These are phyloP conservation scores for Echinops telfairi DNA, from an alignment of 2,113 vertebrate species.

Conservation along the genomic window DNA sequence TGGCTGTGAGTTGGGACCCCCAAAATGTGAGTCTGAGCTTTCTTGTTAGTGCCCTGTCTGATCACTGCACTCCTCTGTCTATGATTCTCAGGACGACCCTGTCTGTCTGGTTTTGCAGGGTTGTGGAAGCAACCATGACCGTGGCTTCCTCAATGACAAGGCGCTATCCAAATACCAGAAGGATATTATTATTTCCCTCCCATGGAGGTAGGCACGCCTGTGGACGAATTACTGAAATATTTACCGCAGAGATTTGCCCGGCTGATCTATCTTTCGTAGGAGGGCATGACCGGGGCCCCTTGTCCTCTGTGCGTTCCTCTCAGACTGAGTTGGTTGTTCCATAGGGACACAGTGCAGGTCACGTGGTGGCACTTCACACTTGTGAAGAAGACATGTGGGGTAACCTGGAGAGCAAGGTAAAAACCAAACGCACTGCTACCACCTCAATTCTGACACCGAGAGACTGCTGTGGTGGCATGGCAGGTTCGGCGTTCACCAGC, in stretches of 20 bases:
- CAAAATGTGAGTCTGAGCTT: not conserved
- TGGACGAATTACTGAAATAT: not conserved
- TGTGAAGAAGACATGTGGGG: not conserved
- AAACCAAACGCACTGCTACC: too few relatives aligned
- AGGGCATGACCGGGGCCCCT: not conserved
- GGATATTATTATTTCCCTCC: not conserved
- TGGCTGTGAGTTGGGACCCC: not conserved
- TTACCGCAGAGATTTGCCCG: not conserved
- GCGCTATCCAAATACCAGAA: not conserved
- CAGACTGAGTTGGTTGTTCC: not conserved
- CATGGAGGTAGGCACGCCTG: not conserved
- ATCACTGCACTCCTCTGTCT: not conserved
- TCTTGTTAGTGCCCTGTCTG: not conserved
- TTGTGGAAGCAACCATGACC: not conserved
- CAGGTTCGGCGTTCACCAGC: too few relatives aligned
- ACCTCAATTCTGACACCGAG: too few relatives aligned
- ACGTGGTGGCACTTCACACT: not conserved
- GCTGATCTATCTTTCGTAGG: not conserved
- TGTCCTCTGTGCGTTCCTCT: not conserved
- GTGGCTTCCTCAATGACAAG: not conserved
- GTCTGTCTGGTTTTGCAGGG: conserved; percentile 28
- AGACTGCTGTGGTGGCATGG: too few relatives aligned
- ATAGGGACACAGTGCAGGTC: not conserved
- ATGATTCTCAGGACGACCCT: conserved; percentile 19
- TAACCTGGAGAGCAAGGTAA: not conserved